Base-by-base conservation (phyloP, 1,140 invertebrate genomes). In the Coelopa frigida region DNA sequence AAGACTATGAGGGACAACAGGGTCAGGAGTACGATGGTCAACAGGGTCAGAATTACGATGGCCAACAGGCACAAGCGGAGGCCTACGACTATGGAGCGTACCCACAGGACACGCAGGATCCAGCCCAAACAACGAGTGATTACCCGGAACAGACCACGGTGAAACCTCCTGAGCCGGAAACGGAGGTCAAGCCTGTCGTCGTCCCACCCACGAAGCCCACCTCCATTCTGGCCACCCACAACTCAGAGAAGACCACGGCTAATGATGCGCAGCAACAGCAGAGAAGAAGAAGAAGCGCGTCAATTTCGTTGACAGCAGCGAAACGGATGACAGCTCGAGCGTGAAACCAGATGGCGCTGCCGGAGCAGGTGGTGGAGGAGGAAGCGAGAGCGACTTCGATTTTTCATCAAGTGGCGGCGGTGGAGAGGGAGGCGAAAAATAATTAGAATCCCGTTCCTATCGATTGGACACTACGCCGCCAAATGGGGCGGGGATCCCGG, bases 231-330 rank as follows among this genome's bases (percentile, higher is more conserved):
- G 49, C 64, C 29, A 46, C 63, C 37, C 52, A 59, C 55, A 62
- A 66, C 48, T n/a, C n/a, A n/a, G 59, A 66, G 53, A n/a, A 27
- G 10, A 55, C 51, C 42, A 38, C 50, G 53, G 35, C 56, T 55
- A 67, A 56, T 58, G 58, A 66, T 53, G 53, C 55, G 44, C 53
- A n/a, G n/a, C n/a, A n/a, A n/a, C n/a, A n/a, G n/a, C n/a, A n/a
- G n/a, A 50, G 10, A 68, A 68, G 48, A 68, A 68, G 54, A 68
- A 68, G 58, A 68, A 68, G 53, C 61, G 61, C 59, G 64, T 68
- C 51, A 68, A 62, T 59, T 68, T 68, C 53, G 64, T 67, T 56
- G 64, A 68, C 53, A 68, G 63, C 58, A 68, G 63, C 50, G 64
- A 68, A 61, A 68, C 64, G 51, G 64, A 68, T 61, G 64, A 68